These are phyloP conservation scores for Gila orcuttii DNA, from an alignment of 2,113 vertebrate species.

Conservation along the genomic window DNA sequence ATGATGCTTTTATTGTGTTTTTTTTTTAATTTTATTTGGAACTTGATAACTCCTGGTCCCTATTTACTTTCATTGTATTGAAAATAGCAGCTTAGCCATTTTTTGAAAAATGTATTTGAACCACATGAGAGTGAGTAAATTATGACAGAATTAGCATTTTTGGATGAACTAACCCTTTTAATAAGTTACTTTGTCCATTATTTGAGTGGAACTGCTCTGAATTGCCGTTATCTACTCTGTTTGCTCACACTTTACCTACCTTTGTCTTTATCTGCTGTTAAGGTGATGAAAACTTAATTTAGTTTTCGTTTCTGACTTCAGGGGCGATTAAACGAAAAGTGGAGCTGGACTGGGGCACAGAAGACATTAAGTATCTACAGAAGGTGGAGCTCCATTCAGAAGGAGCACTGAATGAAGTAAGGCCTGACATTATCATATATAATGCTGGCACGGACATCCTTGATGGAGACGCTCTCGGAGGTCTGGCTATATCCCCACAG, in stretches of 20 bases:
- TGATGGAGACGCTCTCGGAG: slow-evolving; percentile 91
- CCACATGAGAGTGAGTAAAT: too few species aligned
- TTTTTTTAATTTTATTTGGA: too few species aligned
- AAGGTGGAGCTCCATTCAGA: slow-evolving; percentile 85
- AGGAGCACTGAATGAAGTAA: slow-evolving; percentile 82
- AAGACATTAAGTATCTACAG: slow-evolving; percentile 88
- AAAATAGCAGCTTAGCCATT: not conserved
- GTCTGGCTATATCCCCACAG: slow-evolving; percentile 90
- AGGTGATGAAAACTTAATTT: slow-evolving; percentile 47
- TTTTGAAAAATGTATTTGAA: too few species aligned
- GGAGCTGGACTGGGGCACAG: slow-evolving; percentile 93
- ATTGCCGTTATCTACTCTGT: not conserved
- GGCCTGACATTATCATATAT: slow-evolving; percentile 87
- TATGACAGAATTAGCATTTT: not conserved
- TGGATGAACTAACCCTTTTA: not conserved
- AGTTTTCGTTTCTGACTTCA: slow-evolving; percentile 59
- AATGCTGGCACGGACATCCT: slow-evolving; percentile 94
- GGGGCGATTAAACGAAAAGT: slow-evolving; percentile 90
- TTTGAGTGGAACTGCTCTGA: not conserved
- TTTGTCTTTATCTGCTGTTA: slow-evolving; percentile 43
- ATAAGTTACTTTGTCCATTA: not conserved
- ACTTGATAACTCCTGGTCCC: not conserved
- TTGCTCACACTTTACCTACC: not conserved
- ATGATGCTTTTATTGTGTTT: too few species aligned
- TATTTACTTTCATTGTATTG: not conserved